These are phyloP conservation scores for Plagodis dolabraria DNA, from an alignment of 2,888 invertebrate genomes.

Conservation along the genomic window DNA sequence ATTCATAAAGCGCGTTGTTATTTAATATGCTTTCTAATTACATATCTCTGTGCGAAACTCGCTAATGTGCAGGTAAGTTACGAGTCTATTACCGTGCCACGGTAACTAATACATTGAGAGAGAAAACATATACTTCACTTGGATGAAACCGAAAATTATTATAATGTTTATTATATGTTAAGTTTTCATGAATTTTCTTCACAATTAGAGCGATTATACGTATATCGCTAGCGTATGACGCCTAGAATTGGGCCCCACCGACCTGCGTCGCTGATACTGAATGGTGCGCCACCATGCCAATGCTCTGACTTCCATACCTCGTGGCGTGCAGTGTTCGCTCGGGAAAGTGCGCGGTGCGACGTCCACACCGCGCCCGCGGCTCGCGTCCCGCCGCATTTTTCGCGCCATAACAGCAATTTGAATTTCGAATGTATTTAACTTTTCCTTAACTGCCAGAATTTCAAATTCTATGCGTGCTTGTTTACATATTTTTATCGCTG, in stretches of 20 bases:
- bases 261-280: background rate
- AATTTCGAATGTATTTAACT: conserved; percentile 38
- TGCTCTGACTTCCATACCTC: conserved; percentile 1
- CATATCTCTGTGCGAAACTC: conserved; percentile 5
- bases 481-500: conserved; percentile 7
- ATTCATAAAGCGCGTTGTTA: conserved; percentile 17
- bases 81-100: background rate
- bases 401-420: conserved; percentile 48
- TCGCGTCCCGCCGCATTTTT: conserved; percentile 44
- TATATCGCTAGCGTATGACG: conserved; percentile 3
- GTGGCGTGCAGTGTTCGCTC: conserved; percentile 54
- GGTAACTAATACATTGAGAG: background rate
- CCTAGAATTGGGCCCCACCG: background rate
- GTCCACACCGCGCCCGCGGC: conserved; percentile 49
- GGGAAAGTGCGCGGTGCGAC: conserved; percentile 63
- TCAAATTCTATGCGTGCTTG: conserved; percentile 17
- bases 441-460: conserved; percentile 34
- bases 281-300: background rate
- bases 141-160: background rate
- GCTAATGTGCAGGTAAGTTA: conserved; percentile 1
- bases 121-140: conserved; percentile 1
- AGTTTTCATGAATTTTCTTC: conserved; percentile 12
- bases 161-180: background rate
- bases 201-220: conserved; percentile 9
- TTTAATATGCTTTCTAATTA: conserved; percentile 28